Base-by-base conservation (phyloP, 2,113 vertebrate species). In the Thamnophis sirtalis region DNA sequence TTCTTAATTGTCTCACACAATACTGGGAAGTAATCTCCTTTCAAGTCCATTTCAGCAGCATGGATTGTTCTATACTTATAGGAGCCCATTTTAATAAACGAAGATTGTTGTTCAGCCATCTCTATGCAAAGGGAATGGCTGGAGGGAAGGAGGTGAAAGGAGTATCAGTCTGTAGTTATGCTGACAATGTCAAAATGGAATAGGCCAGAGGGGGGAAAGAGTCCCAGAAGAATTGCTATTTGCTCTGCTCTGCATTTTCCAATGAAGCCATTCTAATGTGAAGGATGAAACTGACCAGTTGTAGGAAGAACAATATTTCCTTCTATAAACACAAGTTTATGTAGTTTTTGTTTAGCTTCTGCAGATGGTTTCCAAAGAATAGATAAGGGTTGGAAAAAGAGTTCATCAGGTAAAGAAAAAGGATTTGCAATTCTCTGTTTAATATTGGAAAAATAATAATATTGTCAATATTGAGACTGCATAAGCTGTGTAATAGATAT, bases 181-280 rank as follows among this genome's bases (percentile, higher is more conserved):
- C 87, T 93, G 93, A 93, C 58, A 90, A 6, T 89, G 9, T 4
- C 48, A 86, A 55, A 91, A 58, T 50, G 84, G 17, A 50, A 48
- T 5, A 58, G 10, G 22, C 43, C 54, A 28, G 84, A 92, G 51
- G 15, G 55, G 56, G 21, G 55, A 86, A 0, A 1, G 73, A 73
- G n/a, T 38, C 92, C 93, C 60, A 22, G 43, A 90, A 85, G 84
- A 95, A 84, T 9, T 19, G 92, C 43, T 13, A 17, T 60, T 51
- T 88, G 88, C 88, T 93, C 93, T 63, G 33, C 85, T 19, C 9
- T 51, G n/a, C 38, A 87, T 90, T 93, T 94, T 63, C 84, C 49
- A 89, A 91, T 84, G 54, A 94, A 91, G 85, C 73, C 21, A 68
- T 53, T 86, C 80, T 92, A 87, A 94, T 84, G 89, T 1, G 58